Evolutionary conservation across 2,797 vertebrate genomes (phyloP).

Genomic region (Phoxinus dragarum): DNA sequence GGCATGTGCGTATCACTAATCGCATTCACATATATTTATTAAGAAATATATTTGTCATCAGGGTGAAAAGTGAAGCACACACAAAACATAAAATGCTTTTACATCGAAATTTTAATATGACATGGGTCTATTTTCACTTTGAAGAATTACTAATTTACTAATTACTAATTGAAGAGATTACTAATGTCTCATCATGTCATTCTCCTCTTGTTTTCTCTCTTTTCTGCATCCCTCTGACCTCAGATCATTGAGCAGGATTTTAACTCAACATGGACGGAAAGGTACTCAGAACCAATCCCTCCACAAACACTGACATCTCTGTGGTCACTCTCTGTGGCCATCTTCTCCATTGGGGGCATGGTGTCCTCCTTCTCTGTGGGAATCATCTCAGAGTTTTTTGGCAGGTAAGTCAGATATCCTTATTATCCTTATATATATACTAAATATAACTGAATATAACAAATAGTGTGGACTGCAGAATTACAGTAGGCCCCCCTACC

Average conservation of each 20-base stretch:
- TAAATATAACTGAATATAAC: neutral
- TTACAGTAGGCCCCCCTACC: neutral
- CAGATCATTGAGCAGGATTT: conserved; percentile 89
- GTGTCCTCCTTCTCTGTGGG: conserved; percentile 88
- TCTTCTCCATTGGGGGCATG: conserved; percentile 94
- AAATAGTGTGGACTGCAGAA: neutral
- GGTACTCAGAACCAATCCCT: conserved; percentile 78
- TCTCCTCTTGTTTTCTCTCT: neutral
- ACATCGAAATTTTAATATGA: neutral
- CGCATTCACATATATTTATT: neutral
- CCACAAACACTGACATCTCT: conserved; percentile 84
- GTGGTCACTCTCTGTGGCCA: conserved; percentile 92
- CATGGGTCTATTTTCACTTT: neutral
- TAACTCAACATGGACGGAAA: conserved; percentile 85
- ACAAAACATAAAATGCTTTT: neutral
- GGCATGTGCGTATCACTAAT: too few relatives aligned
- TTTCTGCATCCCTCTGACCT: neutral
- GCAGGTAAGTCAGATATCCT: conserved; percentile 77
- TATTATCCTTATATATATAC: neutral
- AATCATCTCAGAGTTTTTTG: conserved; percentile 87
- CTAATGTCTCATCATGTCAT: conserved; percentile 1
- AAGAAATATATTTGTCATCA: neutral
- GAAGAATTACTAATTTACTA: too few relatives aligned
- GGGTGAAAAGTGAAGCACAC: neutral
- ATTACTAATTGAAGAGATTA: too few relatives aligned